Base-by-base conservation (phyloP, 2,113 vertebrate genomes). In the Lates calcarifer region DNA sequence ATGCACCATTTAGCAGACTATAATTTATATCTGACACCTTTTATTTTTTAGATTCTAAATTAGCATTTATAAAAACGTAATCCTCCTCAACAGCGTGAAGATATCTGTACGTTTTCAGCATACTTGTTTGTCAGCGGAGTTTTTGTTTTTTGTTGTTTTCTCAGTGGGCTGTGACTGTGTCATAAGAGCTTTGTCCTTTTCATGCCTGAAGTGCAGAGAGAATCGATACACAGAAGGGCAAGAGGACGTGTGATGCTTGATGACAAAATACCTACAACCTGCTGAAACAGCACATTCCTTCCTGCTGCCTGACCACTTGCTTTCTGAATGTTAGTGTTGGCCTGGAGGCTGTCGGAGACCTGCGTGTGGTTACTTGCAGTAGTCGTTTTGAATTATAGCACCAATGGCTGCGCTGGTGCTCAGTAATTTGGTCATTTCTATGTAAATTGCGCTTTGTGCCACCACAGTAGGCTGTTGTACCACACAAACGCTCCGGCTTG, bases 401-500 rank as follows among this genome's bases (percentile, higher is more conserved):
- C 61, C 77, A 84, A 53, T 87, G 81, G 85, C 82, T 77, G 78
- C 33, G 43, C 81, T 24, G 12, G 74, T 51, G 69, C 81, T 78
- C 65, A 65, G 82, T 93, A 93, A 95, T 94, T 87, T 83, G 82
- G 86, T 89, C 73, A 94, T 95, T 94, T 93, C 89, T 92, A 94
- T 94, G 93, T 93, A 93, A 94, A 95, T 93, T 90, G 79, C 26
- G 28, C 86, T 89, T 91, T 90, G 74, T 87, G 84, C 82, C 55
- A 31, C 82, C 56, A 68, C 82, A 57, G 74, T 55, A 69, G 55
- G 77, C 76, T 69, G 74, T 79, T 89, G 82, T 83, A 85, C 71
- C 62, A 61, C 68, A 64, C 74, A 87, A 87, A 87, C 70, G 80
- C 65, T 66, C 55, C 2, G 5, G 69, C 84, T 87, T 73, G 81